These are phyloP conservation scores for Drosophila tropicalis DNA, from an alignment of 1,140 invertebrate genomes.

Conservation along the genomic window DNA sequence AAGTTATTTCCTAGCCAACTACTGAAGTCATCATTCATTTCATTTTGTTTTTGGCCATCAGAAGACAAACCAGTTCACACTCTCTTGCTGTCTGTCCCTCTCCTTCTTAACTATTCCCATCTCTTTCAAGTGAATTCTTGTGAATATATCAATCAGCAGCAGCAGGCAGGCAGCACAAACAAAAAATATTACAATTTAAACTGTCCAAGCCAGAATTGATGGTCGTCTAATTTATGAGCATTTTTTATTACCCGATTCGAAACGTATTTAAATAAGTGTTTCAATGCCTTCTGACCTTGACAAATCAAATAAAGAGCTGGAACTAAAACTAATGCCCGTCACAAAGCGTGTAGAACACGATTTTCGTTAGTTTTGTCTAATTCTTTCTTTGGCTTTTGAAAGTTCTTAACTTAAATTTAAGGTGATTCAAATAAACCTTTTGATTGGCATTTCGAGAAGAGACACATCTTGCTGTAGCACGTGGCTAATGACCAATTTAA, in stretches of 20 bases:
- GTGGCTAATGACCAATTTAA: conserved; percentile 10
- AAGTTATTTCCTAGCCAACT: conserved; percentile 39
- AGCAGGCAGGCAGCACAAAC: not conserved
- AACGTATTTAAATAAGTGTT: conserved; percentile 44
- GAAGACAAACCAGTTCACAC: conserved; percentile 60
- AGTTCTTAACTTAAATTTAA: conserved; percentile 9
- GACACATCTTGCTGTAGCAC: conserved; percentile 7
- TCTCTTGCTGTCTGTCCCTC: not conserved
- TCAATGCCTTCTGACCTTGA: conserved; percentile 54
- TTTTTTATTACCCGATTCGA: conserved; percentile 44
- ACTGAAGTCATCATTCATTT: no score
- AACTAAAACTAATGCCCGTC: conserved; percentile 22
- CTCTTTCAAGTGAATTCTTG: not conserved
- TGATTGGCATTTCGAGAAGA: conserved; percentile 11
- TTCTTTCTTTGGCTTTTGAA: conserved; percentile 4
- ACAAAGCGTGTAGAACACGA: conserved; percentile 8
- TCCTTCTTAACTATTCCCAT: not conserved
- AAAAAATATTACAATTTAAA: conserved; percentile 37
- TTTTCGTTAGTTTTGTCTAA: conserved; percentile 1
- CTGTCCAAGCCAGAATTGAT: conserved; percentile 47
- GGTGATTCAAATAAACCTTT: not conserved
- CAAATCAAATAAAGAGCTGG: conserved; percentile 32
- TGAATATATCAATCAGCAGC: conserved; percentile 58
- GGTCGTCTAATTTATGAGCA: conserved; percentile 57
- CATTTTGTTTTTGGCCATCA: not conserved